These are phyloP conservation scores for Phaethornis superciliosus DNA, from an alignment of 2,113 vertebrate species.

Conservation along the genomic window DNA sequence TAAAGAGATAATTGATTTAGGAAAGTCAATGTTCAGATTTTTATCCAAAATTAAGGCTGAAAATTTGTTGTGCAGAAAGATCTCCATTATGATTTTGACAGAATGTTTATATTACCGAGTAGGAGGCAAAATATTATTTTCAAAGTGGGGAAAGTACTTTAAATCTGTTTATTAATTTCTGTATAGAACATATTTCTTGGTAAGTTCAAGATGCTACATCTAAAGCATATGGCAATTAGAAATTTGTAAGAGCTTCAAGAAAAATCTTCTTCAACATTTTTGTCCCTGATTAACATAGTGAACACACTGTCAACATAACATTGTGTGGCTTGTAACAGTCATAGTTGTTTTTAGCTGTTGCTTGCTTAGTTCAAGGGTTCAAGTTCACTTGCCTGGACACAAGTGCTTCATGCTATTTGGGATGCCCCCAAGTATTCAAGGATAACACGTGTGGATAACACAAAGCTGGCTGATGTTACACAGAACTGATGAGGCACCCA, in stretches of 20 bases:
- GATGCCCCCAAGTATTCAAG: background rate
- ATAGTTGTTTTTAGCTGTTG: background rate
- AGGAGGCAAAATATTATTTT: background rate
- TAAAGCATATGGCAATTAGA: background rate
- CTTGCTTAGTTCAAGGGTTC: background rate
- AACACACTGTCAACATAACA: background rate
- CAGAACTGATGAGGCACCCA: background rate
- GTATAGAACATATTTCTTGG: background rate
- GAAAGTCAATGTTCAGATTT: background rate
- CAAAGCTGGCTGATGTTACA: background rate
- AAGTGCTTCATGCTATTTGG: background rate
- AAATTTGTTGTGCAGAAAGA: background rate
- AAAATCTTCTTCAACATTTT: background rate
- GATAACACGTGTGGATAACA: too few relatives aligned
- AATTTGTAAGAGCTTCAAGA: background rate
- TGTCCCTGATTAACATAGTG: background rate
- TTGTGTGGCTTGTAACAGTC: background rate
- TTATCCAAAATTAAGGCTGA: background rate
- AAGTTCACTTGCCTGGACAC: background rate
- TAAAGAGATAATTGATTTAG: background rate
- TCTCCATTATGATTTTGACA: background rate
- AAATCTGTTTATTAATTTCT: background rate
- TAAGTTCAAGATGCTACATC: background rate
- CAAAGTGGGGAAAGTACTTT: background rate
- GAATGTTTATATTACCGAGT: background rate